Evolutionary conservation across 2,888 invertebrate species (phyloP), one percentile per base, ranked within the genome.

Genomic region (Catocala nupta): DNA sequence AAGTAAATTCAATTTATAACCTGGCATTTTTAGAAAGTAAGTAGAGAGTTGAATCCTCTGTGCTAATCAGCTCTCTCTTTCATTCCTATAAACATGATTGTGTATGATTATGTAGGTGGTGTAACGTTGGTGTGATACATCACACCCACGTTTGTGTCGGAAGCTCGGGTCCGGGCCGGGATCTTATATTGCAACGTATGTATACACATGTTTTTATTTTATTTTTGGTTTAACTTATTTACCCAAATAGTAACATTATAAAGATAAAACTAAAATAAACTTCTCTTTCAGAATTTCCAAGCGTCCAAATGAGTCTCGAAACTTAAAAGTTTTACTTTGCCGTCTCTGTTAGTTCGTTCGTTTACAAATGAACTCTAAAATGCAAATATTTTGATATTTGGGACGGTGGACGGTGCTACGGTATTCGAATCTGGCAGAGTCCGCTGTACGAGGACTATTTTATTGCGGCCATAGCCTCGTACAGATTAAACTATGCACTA

Each of bases 301-400:
- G 47, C 52, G 7, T 10, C 39, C 52, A 16, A 56, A 62, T 43
- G 48, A 62, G 48, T 47, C 16, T 39, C 34, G 6, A 34, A 55
- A 59, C 49, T 48, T 49, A 9, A 39, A 47, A 55, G 50, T 45
- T 55, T 51, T 45, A 5, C 39, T 44, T 45, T 25, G 9, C 42
- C 50, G 25, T 51, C 42, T 51, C 42, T 47, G 55, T 63, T 63
- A 51, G 45, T 58, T 61, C 55, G 54, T 63, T 67, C 55, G 49
- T 63, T 11, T 45, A 51, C 13, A 58, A 61, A 48, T 49, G 59
- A 59, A 47, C 56, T 59, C 36, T 52, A 58, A 62, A 70, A 66
- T 64, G 56, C 48, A 49, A 71, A 65, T 55, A 25, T 59, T 70
- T 60, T 63, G 63, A 59, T 63, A 67, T 67, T 48, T 49, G 9